Evolutionary conservation across 2,888 invertebrate species (phyloP), one percentile per base, ranked within the genome.

Genomic region (Encarsia formosa): DNA sequence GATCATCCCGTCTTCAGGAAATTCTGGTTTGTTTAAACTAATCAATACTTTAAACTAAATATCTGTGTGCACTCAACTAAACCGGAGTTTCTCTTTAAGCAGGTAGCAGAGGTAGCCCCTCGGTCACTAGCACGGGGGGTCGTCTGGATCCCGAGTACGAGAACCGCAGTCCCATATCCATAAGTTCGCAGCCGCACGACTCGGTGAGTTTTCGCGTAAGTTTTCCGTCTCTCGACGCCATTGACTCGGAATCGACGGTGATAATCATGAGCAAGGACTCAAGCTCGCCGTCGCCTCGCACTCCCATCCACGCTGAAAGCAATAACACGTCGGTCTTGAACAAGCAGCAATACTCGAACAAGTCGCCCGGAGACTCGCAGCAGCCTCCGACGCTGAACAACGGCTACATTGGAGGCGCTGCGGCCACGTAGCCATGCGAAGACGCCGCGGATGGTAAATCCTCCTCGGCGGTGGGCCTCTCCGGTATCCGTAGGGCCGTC

Each of bases 331-430:
- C 26, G 20, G 45, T 26, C 13, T 22, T n/a, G 15, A 18, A 42
- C 18, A n/a, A 29, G 42, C 19, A 26, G 29, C 19, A 42, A 15
- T 15, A 34, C n/a, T 15, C 13, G 34, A 8, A 29, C 13, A 3
- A 16, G 4, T 8, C 9, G 5, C 11, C 19, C 20, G 20, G n/a
- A 6, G 22, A 20, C 20, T 5, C n/a, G 40, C 44, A 38, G 34
- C 42, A 37, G 22, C 39, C 22, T 3, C 6, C 22, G 31, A 22
- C 18, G 23, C 52, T 73, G 32, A 73, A 73, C 57, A 74, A 74
- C 41, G 73, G 73, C 24, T 74, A 71, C 51, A 71, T 71, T 26
- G 65, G 70, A 44, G 65, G 68, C 31, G 63, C 69, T 16, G 53
- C 62, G 37, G 58, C 61, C 44, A 72, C 72, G 65, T 71, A 73